Evolutionary conservation across 2,888 invertebrate genomes (phyloP).

Genomic region (Agonopterix arenella): DNA sequence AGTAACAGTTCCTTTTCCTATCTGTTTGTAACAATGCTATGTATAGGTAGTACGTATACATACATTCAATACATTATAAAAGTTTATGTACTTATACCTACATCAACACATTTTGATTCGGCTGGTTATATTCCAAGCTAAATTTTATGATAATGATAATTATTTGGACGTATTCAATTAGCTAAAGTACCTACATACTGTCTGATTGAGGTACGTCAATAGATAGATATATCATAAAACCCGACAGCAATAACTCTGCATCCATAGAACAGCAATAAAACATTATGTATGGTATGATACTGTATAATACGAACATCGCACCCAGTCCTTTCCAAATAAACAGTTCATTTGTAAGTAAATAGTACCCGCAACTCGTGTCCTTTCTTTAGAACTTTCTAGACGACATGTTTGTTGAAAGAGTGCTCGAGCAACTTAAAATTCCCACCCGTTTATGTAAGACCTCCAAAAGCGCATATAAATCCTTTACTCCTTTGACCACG

Average conservation of each 20-base stretch:
- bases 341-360: conserved; percentile 34
- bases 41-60: no score
- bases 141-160: no score
- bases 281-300: conserved; percentile 7
- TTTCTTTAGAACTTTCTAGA: conserved; percentile 62
- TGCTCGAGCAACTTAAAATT: conserved; percentile 41
- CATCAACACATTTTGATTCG: no score
- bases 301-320: conserved; percentile 8
- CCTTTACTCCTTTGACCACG: conserved; percentile 13
- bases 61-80: no score
- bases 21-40: no score
- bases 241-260: conserved; percentile 4
- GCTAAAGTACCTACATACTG: neutral
- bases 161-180: no score
- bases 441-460: conserved; percentile 31
- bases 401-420: conserved; percentile 51
- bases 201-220: neutral
- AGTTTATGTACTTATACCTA: neutral
- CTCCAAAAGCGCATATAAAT: conserved; percentile 28
- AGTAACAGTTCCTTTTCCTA: conserved; percentile 3
- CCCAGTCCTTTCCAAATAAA: conserved; percentile 20
- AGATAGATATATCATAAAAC: conserved; percentile 1
- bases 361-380: conserved; percentile 18
- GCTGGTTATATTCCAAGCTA: no score
- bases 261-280: conserved; percentile 8